Conservation (phyloP, 2,888 invertebrate genomes). For the Drosophila mulleri region DNA sequence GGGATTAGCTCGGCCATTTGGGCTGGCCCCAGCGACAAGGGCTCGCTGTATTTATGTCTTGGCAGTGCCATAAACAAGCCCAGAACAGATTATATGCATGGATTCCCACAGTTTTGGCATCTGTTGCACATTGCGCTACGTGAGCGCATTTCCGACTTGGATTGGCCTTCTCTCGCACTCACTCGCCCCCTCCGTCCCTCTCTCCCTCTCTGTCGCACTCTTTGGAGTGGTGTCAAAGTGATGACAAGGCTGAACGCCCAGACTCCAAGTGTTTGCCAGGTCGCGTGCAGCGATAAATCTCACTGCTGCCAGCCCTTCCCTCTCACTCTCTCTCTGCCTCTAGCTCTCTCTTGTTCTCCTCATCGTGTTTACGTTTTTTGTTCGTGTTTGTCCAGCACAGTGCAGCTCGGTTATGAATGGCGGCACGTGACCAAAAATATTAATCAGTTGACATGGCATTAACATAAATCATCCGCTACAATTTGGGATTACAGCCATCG, state of each 20-base stretch:
- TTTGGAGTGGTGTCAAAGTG: slow-evolving; percentile 51
- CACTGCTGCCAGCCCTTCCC: slow-evolving; percentile 22
- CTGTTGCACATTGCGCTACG: slow-evolving; percentile 71
- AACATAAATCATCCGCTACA: slow-evolving; percentile 82
- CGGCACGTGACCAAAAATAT: slow-evolving; percentile 84
- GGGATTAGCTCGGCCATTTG: slow-evolving; percentile 41
- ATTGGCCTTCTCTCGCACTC: neutral
- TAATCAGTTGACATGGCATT: slow-evolving; percentile 83
- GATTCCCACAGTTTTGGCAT: slow-evolving; percentile 52
- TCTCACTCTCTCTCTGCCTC: slow-evolving; percentile 6
- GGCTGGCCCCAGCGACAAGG: slow-evolving; percentile 12
- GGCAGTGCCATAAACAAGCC: slow-evolving; percentile 57
- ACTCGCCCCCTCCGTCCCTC: neutral
- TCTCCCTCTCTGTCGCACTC: neutral
- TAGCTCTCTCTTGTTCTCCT: slow-evolving; percentile 13
- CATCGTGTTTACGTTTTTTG: slow-evolving; percentile 9
- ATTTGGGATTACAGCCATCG: slow-evolving; percentile 61
- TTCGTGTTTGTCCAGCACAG: slow-evolving; percentile 39
- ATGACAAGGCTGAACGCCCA: slow-evolving; percentile 48
- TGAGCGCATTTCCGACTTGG: slow-evolving; percentile 63
- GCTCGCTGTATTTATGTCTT: slow-evolving; percentile 53
- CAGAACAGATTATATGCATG: slow-evolving; percentile 51
- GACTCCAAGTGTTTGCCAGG: slow-evolving; percentile 50
- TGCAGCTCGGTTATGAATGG: slow-evolving; percentile 54
- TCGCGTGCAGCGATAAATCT: slow-evolving; percentile 59